Evolutionary conservation across 2,113 vertebrate species (phyloP).

Genomic region (Cottus gobio): DNA sequence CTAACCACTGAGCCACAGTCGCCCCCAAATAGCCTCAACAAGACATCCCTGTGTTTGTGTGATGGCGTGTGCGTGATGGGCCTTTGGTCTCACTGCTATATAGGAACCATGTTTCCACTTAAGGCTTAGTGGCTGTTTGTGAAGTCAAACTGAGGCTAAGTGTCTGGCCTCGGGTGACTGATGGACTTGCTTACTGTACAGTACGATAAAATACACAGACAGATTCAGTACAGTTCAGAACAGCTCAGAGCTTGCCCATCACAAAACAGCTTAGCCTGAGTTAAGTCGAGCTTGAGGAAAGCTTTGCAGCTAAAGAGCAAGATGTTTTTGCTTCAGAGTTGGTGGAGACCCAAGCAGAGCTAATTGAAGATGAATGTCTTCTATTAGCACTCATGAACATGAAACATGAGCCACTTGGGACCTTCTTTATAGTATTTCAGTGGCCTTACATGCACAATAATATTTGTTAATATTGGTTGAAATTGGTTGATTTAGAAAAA

Average conservation of each 20-base stretch:
- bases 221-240: background rate
- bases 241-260: background rate
- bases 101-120: conserved; percentile 32
- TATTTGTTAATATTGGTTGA: background rate
- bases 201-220: background rate
- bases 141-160: conserved; percentile 58
- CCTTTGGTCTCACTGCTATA: conserved; percentile 30
- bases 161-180: conserved; percentile 43
- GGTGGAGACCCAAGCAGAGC: background rate
- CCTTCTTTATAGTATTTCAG: background rate
- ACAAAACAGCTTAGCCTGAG: background rate
- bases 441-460: background rate
- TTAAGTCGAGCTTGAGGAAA: background rate
- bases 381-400: too few species aligned
- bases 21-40: conserved; percentile 49
- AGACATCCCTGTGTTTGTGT: conserved; percentile 36
- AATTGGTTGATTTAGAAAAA: too few species aligned
- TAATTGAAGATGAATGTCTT: too few species aligned
- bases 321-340: background rate
- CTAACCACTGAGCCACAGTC: too few species aligned
- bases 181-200: conserved; percentile 42
- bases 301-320: background rate
- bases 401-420: background rate
- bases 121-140: conserved; percentile 43
- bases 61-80: conserved; percentile 7